Base-by-base conservation (phyloP, 2,797 vertebrate genomes). In the Phylloscopus collybita region DNA sequence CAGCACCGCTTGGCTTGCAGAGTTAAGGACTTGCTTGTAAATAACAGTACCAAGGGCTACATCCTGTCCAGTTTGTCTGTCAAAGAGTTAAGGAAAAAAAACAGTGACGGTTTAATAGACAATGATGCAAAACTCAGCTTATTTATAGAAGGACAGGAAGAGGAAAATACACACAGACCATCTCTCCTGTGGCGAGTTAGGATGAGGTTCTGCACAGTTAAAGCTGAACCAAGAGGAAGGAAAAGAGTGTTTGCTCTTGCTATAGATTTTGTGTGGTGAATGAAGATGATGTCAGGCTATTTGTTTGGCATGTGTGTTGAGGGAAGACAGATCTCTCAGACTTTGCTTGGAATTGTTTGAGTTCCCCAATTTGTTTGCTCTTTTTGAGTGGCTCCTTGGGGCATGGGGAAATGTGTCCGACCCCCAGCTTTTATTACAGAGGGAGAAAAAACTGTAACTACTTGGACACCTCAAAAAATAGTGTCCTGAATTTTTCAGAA, bases 71-170 rank as follows among this genome's bases (percentile, higher is more conserved):
- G 10, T 45, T 53, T 66, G 26, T 40, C 80, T 84, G 40, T 72
- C 71, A 87, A 32, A 74, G 66, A 66, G 18, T 80, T 71, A 62
- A 73, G 81, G 86, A 62, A 54, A 27, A 36, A 67, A 59, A 49
- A 4, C 27, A 60, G 18, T 16, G 67, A 16, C 76, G 40, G 3
- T 54, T 90, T 57, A 47, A 80, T 3, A 73, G 80, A 80, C 56
- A 80, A 9, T 60, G 70, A 62, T 93, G 73, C 32, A 93, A 88
- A 95, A n/a, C 21, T 34, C 83, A 44, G 62, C 15, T 90, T 92
- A 94, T 92, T 91, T 90, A 87, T 86, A 90, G 93, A 73, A 84
- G 62, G 70, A 36, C 40, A 75, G 90, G 90, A 95, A 94, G 62
- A 88, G 54, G 66, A 93, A 94, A 92, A 79, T 23, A 76, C 11